Evolutionary conservation across 2,888 invertebrate species (phyloP), one percentile per base, ranked within the genome.

Genomic region (Apomyelois bistriatella): DNA sequence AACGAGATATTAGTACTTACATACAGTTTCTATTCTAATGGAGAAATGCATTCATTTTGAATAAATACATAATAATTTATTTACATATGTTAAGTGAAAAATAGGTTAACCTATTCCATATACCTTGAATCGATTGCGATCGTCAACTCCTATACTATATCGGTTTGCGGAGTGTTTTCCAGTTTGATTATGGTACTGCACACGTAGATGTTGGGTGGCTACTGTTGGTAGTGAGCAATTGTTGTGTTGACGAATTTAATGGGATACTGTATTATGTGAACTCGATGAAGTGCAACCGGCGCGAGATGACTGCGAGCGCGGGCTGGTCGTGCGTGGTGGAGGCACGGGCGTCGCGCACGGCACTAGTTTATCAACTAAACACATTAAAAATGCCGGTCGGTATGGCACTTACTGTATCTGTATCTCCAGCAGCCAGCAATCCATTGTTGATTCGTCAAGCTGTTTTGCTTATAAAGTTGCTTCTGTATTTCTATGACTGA

Each of bases 341-440:
- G 46, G 74, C 77, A 77, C 88, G 76, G 70, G 84, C 77, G 80
- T 60, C 74, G 73, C 79, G 80, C 76, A 62, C 84, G 80, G 68
- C 69, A 61, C 71, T 62, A 77, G 76, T 72, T 83, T 87, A 87
- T 86, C 86, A 87, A 88, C 88, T 87, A 85, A 87, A 75, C 80
- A 79, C 76, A 81, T 76, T 79, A 79, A 78, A 80, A 82, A 77
- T 74, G 77, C 78, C 76, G 79, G 76, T 73, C 70, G 60, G 67
- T 74, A 71, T 68, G 70, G 67, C 66, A 70, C 58, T 72, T 7
- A 32, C 76, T 79, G 73, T 60, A 62, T 22, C 59, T 61, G 63
- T 69, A 69, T 72, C 58, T 61, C 65, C 61, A 58, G 53, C 60
- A 59, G 53, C 65, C 61, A 58, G 53, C 60, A 59, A 52, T 66